phyloP scores from a whole-genome alignment of 1,140 invertebrate genomes.

The Lutraria rhynchaena region DNA sequence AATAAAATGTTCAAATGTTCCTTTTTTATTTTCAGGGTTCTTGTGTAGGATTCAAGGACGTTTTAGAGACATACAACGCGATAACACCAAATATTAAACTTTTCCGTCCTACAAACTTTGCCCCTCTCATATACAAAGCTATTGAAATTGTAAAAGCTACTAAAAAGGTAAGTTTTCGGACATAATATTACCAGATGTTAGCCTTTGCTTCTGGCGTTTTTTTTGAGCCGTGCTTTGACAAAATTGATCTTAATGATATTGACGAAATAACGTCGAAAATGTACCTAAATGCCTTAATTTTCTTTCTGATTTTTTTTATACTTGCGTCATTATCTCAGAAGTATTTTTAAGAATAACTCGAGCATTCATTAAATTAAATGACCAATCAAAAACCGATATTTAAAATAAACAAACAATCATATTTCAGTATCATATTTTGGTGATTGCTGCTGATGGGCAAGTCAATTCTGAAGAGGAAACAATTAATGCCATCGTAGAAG shows the following conservation, averaged over 20 bases:
- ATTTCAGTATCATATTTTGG: slow-evolving; percentile 83
- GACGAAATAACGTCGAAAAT: too few relatives aligned
- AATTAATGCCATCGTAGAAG: slow-evolving; percentile 83
- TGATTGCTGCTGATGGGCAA: slow-evolving; percentile 84
- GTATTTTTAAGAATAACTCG: too few relatives aligned
- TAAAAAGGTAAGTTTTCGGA: slow-evolving; percentile 63
- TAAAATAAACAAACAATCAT: not conserved
- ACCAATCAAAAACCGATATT: too few relatives aligned
- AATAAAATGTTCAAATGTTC: too few relatives aligned
- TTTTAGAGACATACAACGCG: slow-evolving; percentile 66
- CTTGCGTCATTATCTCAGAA: too few relatives aligned
- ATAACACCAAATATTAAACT: slow-evolving; percentile 77
- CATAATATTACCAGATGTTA: too few relatives aligned
- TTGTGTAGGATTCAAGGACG: slow-evolving; percentile 69
- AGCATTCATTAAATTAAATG: too few relatives aligned
- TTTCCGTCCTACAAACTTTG: slow-evolving; percentile 83
- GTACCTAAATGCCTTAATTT: not conserved
- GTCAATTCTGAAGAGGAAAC: slow-evolving; percentile 82
- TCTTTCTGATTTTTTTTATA: not conserved
- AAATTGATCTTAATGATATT: too few relatives aligned
- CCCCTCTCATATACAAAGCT: slow-evolving; percentile 81
- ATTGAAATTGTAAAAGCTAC: slow-evolving; percentile 77
- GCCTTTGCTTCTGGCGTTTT: too few relatives aligned
- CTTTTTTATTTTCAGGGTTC: slow-evolving; percentile 58
- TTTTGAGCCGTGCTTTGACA: too few relatives aligned